Evolutionary conservation across 2,888 invertebrate genomes (phyloP).

Genomic region (Microctonus hyperodae): DNA sequence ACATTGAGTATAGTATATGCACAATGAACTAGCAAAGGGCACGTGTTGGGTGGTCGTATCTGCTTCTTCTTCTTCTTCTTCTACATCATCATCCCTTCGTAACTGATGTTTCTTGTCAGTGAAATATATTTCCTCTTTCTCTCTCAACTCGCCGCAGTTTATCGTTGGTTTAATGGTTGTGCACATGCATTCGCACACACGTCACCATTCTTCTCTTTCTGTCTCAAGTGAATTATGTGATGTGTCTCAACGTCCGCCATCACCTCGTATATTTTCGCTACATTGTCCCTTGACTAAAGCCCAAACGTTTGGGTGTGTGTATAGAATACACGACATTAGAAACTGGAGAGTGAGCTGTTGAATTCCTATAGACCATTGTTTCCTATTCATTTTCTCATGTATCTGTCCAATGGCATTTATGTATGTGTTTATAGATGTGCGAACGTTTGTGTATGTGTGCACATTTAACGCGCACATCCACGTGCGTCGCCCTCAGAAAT

Average conservation of each 20-base stretch:
- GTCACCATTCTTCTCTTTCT: neutral
- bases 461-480: neutral
- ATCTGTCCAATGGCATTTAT: no score
- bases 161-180: no score
- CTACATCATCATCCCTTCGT: no score
- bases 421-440: neutral
- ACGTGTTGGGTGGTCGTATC: neutral
- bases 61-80: neutral
- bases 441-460: neutral
- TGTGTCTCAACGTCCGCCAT: constrained; percentile 48
- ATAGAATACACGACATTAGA: neutral
- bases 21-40: constrained; percentile 3
- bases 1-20: neutral
- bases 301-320: constrained; percentile 6
- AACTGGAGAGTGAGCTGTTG: constrained; percentile 7
- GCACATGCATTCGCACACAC: constrained; percentile 22
- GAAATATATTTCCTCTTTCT: no score
- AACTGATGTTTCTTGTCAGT: no score
- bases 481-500: neutral
- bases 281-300: constrained; percentile 41
- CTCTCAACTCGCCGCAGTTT: no score
- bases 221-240: constrained; percentile 50
- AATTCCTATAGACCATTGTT: neutral
- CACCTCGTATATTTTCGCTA: constrained; percentile 51
- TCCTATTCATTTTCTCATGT: neutral